These are phyloP conservation scores for Athrips mouffetella DNA, from an alignment of 2,888 invertebrate genomes.

Conservation along the genomic window DNA sequence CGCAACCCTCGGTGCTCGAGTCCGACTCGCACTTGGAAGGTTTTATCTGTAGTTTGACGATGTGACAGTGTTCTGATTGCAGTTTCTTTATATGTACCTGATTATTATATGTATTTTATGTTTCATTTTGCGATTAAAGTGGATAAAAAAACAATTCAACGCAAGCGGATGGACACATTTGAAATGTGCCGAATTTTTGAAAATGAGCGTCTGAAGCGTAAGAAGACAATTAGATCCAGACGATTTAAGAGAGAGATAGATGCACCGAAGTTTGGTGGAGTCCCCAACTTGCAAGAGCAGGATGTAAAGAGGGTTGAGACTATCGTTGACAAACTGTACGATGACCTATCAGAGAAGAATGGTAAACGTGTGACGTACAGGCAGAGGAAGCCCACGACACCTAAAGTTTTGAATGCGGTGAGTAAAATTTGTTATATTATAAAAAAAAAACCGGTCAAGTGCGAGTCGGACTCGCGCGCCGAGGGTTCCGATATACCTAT, in stretches of 20 bases:
- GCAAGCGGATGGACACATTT: slow-evolving; percentile 58
- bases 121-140: slow-evolving; percentile 34
- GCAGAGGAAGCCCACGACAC: slow-evolving; percentile 26
- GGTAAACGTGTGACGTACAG: slow-evolving; percentile 44
- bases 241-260: slow-evolving; percentile 29
- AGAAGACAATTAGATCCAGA: neutral
- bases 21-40: too few species aligned
- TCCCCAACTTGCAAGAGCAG: neutral
- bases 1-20: too few species aligned
- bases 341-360: slow-evolving; percentile 46
- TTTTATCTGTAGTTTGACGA: too few species aligned
- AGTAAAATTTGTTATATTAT: slow-evolving; percentile 3
- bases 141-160: slow-evolving; percentile 51
- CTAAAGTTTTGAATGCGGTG: slow-evolving; percentile 24
- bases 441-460: too few species aligned
- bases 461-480: too few species aligned
- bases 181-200: slow-evolving; percentile 64
- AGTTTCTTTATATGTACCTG: too few species aligned
- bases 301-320: slow-evolving; percentile 40
- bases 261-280: neutral
- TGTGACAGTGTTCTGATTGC: too few species aligned
- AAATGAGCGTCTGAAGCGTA: slow-evolving; percentile 28
- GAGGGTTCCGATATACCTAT: too few species aligned
- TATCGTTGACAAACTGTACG: slow-evolving; percentile 59
- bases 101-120: neutral